Base-by-base conservation (phyloP, 2,888 invertebrate species). In the Polymixis lichenea region DNA sequence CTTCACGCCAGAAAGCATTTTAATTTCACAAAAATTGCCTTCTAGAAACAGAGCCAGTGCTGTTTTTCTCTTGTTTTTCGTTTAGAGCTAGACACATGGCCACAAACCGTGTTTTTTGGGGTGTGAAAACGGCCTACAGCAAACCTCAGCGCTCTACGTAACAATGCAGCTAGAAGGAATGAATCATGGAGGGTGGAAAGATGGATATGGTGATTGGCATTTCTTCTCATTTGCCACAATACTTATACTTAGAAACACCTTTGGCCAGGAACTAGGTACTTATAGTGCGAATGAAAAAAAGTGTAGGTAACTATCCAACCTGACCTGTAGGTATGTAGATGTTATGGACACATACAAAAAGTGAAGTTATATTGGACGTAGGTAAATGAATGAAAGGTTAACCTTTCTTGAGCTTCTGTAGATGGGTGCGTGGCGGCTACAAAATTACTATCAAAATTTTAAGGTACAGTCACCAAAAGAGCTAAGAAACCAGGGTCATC, bases 41-140 rank as follows among this genome's bases (percentile, higher is more conserved):
- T 66, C 78, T 72, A 82, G 67, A 65, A 76, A 74, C 70, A 72
- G 73, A 65, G 58, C 28, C 62, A 46, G 68, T 71, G 83, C 70
- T 68, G 60, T 83, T 89, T 89, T 89, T 85, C 86, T 86, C 78
- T 85, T 88, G 87, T 90, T 90, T 89, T 89, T 92, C 92, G 92
- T 93, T 92, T 90, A 88, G 83, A 87, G 73, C 80, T 75, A 80
- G 86, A 86, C 86, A 85, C 74, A 67, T 83, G 86, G 49, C 83
- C 83, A 72, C 83, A 86, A 87, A 89, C 85, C 78, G 89, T 87
- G 88, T 88, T 92, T 91, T 92, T 91, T 92, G 89, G 92, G 91
- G 93, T 93, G 93, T 92, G 91, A 91, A 93, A 91, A 89, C 89
- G 86, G 88, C 90, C 89, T 85, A 79, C 83, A 78, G 84, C 75